Conservation (phyloP, 1,140 invertebrate species). For the Lordiphosa collinella region DNA sequence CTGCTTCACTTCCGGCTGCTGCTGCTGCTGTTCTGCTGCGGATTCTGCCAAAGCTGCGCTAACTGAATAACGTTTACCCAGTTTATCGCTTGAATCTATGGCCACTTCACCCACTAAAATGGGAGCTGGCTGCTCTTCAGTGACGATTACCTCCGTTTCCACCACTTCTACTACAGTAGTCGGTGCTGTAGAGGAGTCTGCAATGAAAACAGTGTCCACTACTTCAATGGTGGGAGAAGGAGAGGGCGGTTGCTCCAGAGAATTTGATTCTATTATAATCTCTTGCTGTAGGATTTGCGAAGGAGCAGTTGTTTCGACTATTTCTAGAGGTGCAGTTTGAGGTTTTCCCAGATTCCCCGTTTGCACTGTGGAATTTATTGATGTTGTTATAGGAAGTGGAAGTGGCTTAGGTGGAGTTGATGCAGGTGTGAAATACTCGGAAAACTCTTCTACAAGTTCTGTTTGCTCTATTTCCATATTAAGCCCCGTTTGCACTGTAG, state of each 20-base stretch:
- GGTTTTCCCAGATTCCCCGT: too few species aligned
- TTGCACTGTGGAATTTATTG: too few species aligned
- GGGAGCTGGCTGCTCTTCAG: conserved; percentile 6
- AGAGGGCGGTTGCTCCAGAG: too few species aligned
- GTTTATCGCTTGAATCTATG: conserved; percentile 25
- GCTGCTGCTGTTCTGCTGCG: neutral
- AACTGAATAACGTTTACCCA: conserved; percentile 29
- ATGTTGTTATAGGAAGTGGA: too few species aligned
- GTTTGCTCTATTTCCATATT: too few species aligned
- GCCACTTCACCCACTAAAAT: conserved; percentile 25
- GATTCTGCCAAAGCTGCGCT: conserved; percentile 14
- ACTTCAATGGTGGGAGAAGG: neutral
- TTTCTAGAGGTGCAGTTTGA: neutral
- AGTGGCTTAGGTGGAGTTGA: too few species aligned
- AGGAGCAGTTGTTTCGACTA: conserved; percentile 7
- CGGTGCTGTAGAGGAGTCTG: conserved; percentile 8
- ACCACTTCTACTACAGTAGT: conserved; percentile 18
- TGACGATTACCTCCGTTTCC: conserved; percentile 24
- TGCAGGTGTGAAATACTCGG: too few species aligned
- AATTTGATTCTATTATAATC: neutral
- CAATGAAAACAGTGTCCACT: conserved; percentile 17
- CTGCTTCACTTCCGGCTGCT: conserved; percentile 4
- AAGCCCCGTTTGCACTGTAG: too few species aligned
- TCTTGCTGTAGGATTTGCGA: neutral
- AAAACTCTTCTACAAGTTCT: too few species aligned